Conservation (phyloP, 1,140 invertebrate species). For the Nebria ingens region DNA sequence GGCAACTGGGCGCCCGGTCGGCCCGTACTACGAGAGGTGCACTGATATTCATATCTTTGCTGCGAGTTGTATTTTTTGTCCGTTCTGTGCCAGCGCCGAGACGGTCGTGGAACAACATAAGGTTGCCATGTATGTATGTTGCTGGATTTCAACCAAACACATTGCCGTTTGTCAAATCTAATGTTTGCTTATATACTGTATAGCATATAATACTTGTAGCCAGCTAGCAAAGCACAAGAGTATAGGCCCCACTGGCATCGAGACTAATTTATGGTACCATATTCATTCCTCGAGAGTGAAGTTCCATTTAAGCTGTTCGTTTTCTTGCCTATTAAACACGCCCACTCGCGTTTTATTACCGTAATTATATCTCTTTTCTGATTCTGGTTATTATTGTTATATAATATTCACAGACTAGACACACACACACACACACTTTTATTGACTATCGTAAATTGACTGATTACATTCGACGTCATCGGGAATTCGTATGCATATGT, state of each 20-base stretch:
- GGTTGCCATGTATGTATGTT: not conserved
- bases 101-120: not conserved
- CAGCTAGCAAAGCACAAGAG: too few species aligned
- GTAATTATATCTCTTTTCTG: slow-evolving; percentile 5
- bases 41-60: not conserved
- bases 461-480: not conserved
- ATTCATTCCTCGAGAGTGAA: not conserved
- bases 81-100: not conserved
- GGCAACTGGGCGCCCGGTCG: not conserved
- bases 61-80: not conserved
- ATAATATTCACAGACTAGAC: not conserved
- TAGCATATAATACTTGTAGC: not conserved
- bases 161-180: slow-evolving; percentile 8
- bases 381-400: not conserved
- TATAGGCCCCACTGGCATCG: not conserved
- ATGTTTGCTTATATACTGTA: not conserved
- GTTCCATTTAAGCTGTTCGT: not conserved
- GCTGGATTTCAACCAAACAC: slow-evolving; percentile 9
- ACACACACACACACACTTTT: too few species aligned
- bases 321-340: not conserved
- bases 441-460: not conserved
- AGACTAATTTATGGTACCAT: slow-evolving; percentile 1
- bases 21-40: not conserved
- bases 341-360: not conserved
- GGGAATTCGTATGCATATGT: not conserved